Conservation (phyloP, 1,140 invertebrate species). For the Pseudomyrmex dendroicus region DNA sequence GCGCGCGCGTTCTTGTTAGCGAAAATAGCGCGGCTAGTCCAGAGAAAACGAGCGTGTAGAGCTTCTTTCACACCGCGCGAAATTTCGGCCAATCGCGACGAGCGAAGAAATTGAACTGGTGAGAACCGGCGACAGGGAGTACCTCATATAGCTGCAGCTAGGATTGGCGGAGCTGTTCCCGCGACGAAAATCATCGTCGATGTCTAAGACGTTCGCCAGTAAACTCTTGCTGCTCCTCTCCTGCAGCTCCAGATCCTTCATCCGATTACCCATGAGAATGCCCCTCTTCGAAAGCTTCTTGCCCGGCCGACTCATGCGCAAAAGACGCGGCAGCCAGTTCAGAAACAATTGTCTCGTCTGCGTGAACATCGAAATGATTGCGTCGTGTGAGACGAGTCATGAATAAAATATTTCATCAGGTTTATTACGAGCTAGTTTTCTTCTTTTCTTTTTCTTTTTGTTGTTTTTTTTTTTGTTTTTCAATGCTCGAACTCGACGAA, state of each 20-base stretch:
- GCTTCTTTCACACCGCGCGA: neutral
- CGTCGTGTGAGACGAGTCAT: too few species aligned
- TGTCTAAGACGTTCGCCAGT: constrained; percentile 96
- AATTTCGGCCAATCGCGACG: constrained; percentile 1
- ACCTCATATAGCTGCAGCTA: constrained; percentile 80
- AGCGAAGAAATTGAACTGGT: neutral
- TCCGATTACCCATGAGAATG: constrained; percentile 94
- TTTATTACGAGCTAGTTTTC: neutral
- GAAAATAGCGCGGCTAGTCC: constrained; percentile 11
- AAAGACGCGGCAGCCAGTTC: constrained; percentile 98
- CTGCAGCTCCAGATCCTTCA: constrained; percentile 96
- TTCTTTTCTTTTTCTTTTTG: too few species aligned
- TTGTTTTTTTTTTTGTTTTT: neutral
- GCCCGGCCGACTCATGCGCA: constrained; percentile 97
- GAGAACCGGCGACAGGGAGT: constrained; percentile 6
- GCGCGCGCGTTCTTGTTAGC: neutral
- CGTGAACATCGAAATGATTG: constrained; percentile 16
- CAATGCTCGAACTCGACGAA: neutral
- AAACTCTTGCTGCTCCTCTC: constrained; percentile 97
- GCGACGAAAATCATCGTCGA: constrained; percentile 96
- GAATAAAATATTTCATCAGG: neutral
- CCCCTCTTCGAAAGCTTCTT: constrained; percentile 97
- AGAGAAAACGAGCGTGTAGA: constrained; percentile 15
- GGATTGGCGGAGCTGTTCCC: constrained; percentile 80
- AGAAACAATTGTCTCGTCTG: constrained; percentile 97